A percentile compares a stretch with the other conserved stretches of the same genome.
Conservation (phyloP, 2,797 vertebrate genomes). For the Huso huso region DNA sequence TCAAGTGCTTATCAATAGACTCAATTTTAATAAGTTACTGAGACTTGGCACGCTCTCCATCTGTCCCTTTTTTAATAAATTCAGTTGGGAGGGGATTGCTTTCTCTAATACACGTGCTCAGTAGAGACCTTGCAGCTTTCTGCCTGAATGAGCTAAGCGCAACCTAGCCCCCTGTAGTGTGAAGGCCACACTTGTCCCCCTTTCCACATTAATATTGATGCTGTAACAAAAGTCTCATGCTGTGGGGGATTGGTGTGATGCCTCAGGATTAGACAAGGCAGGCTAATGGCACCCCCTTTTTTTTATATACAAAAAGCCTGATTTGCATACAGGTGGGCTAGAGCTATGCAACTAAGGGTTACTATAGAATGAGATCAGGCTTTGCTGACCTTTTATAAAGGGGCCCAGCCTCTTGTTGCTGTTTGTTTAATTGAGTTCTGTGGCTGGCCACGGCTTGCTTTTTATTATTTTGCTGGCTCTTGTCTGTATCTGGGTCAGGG, state of each 20-base stretch:
- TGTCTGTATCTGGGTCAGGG: background rate
- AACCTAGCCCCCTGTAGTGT: constrained; percentile 36
- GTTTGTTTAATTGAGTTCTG: constrained; percentile 21
- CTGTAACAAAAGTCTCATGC: constrained; percentile 45
- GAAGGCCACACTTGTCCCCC: constrained; percentile 48
- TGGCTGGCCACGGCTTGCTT: background rate
- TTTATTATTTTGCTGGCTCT: background rate
- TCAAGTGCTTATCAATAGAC: constrained; percentile 20
- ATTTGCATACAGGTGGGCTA: constrained; percentile 84
- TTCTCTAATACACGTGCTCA: constrained; percentile 32
- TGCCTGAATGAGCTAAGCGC: constrained; percentile 19
- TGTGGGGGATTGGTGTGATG: constrained; percentile 35
- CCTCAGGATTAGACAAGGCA: constrained; percentile 23
- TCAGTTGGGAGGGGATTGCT: constrained; percentile 16
- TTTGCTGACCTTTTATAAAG: constrained; percentile 16
- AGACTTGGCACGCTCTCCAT: constrained; percentile 40
- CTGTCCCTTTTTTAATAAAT: constrained; percentile 31
- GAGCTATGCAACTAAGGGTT: background rate
- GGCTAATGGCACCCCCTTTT: constrained; percentile 52
- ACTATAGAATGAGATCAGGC: too few relatives aligned
- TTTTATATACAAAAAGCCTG: background rate
- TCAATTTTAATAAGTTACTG: constrained; percentile 28
- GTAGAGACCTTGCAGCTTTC: constrained; percentile 30
- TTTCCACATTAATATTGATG: too few relatives aligned
- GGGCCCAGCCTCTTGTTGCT: constrained; percentile 1